A percentile compares a stretch with the other conserved stretches of the same genome.
Conservation (phyloP, 2,888 invertebrate species). For the Machimus atricapillus region DNA sequence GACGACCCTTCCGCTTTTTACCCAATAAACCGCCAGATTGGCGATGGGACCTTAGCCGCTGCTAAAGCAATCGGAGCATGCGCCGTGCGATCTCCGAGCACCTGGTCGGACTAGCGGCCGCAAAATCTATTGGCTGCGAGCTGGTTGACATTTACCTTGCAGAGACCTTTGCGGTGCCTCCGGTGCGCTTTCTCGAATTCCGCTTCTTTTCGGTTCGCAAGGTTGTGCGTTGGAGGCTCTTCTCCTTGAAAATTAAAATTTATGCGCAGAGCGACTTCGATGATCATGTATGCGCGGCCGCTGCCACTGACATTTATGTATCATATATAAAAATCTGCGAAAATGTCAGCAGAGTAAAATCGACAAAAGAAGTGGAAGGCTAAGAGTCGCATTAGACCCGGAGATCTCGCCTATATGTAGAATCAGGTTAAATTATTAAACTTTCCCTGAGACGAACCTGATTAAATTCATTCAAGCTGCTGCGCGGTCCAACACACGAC, state of each 20-base stretch:
- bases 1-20: not conserved
- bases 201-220: slow-evolving; percentile 16
- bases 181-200: not conserved
- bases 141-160: slow-evolving; percentile 29
- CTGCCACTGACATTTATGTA: slow-evolving; percentile 10
- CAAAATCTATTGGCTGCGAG: slow-evolving; percentile 9
- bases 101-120: not conserved
- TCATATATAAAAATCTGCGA: not conserved
- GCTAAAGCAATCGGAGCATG: not conserved
- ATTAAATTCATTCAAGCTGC: not conserved
- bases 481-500: not conserved
- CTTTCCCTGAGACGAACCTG: not conserved
- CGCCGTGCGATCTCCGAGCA: not conserved
- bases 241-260: slow-evolving; percentile 24
- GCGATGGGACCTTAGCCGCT: not conserved
- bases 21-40: not conserved
- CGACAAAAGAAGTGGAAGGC: slow-evolving; percentile 17
- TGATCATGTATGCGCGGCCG: not conserved
- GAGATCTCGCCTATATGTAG: not conserved
- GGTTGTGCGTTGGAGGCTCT: slow-evolving; percentile 24
- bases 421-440: not conserved
- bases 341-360: slow-evolving; percentile 17
- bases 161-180: slow-evolving; percentile 8
- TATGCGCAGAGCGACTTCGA: not conserved
- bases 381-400: not conserved